Percentiles rank a stretch among this genome's conserved stretches.
phyloP scores from a whole-genome alignment of 2,113 vertebrate species.

The Mastomys coucha region DNA sequence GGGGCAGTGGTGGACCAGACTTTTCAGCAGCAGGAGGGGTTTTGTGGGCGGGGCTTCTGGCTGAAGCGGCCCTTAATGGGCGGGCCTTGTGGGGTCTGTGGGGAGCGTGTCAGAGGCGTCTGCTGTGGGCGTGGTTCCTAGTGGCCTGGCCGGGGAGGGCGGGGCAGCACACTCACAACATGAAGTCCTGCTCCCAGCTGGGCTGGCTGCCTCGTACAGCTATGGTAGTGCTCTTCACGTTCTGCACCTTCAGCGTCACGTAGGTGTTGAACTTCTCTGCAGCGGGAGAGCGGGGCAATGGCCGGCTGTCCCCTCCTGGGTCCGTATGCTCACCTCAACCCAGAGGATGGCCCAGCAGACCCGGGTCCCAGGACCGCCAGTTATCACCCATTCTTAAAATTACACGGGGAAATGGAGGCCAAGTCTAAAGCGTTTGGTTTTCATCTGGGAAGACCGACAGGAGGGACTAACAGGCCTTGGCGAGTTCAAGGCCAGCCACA shows the following conservation, averaged over 20 bases:
- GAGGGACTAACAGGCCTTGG: background rate
- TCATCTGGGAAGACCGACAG: background rate
- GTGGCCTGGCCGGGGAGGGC: accelerated
- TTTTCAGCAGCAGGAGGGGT: background rate
- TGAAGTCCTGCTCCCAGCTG: conserved; percentile 99
- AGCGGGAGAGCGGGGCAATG: background rate
- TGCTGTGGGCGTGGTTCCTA: background rate
- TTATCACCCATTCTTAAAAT: background rate
- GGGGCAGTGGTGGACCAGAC: background rate
- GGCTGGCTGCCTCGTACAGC: conserved; percentile 96
- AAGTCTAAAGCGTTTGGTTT: background rate
- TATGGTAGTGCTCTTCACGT: conserved; percentile 99
- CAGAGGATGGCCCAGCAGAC: no score
- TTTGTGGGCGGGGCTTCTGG: background rate
- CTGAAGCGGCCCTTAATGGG: background rate
- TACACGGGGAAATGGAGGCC: background rate
- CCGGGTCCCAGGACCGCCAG: background rate
- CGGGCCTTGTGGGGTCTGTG: background rate
- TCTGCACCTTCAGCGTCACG: conserved; percentile 98
- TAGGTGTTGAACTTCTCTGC: conserved; percentile 99
- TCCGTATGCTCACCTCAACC: background rate
- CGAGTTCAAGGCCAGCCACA: background rate
- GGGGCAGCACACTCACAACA: conserved; percentile 94
- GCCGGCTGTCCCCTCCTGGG: background rate
- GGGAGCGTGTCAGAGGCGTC: background rate